Evolutionary conservation across 2,888 invertebrate genomes (phyloP).

Genomic region (Odontomyia ornata): DNA sequence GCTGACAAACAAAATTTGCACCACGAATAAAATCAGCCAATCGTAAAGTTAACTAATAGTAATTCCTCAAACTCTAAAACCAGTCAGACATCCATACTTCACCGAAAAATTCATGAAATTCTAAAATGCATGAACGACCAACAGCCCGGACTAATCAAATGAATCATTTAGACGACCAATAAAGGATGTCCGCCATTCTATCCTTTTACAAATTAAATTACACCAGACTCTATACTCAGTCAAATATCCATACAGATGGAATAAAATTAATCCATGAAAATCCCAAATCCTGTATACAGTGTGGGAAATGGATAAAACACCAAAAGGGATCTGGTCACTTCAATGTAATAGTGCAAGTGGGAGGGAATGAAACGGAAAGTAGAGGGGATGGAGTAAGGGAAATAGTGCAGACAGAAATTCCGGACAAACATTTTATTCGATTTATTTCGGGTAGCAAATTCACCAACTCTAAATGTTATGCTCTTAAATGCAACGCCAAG

Average conservation of each 20-base stretch:
- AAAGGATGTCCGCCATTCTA: conserved; percentile 38
- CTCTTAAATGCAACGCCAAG: conserved; percentile 26
- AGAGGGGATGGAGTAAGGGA: too few relatives aligned
- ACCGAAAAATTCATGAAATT: neutral
- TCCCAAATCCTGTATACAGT: conserved; percentile 1
- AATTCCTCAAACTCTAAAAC: neutral
- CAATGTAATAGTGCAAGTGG: neutral
- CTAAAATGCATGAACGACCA: neutral
- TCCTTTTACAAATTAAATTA: conserved; percentile 41
- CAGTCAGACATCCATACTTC: neutral
- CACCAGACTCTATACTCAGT: conserved; percentile 17
- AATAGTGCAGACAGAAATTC: neutral
- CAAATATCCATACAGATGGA: conserved; percentile 36
- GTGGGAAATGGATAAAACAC: neutral
- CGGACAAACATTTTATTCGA: conserved; percentile 30
- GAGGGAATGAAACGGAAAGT: neutral
- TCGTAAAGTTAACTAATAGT: neutral
- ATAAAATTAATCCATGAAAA: conserved; percentile 29
- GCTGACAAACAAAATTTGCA: too few relatives aligned
- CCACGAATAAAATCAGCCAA: neutral
- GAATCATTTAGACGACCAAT: conserved; percentile 40
- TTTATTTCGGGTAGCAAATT: conserved; percentile 32
- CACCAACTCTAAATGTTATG: neutral
- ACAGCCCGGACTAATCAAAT: conserved; percentile 19
- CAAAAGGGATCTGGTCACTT: neutral